Conservation (phyloP, 2,888 invertebrate genomes). For the Tetanocera ferruginea region DNA sequence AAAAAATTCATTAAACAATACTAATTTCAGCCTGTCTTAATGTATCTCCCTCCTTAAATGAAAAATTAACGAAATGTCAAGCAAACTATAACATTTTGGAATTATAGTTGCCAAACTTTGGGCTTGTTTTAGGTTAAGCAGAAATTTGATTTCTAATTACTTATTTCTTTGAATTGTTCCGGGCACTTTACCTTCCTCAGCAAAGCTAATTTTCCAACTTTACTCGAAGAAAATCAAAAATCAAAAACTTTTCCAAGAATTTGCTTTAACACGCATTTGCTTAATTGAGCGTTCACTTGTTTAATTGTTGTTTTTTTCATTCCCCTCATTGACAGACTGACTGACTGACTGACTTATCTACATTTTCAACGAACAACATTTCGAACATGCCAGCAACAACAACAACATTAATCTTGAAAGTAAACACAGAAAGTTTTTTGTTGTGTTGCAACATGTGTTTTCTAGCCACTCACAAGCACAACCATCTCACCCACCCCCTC, state of each 20-base stretch:
- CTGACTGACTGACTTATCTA: background rate
- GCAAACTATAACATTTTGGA: too few species aligned
- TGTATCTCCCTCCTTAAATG: too few species aligned
- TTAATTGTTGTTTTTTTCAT: background rate
- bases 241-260: background rate
- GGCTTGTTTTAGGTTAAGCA: too few species aligned
- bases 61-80: too few species aligned
- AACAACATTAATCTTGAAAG: background rate
- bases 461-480: background rate
- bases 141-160: too few species aligned
- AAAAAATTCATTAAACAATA: too few species aligned
- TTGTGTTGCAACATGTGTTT: slow-evolving; percentile 15
- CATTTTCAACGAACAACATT: background rate
- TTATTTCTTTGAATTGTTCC: too few species aligned
- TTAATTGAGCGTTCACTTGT: slow-evolving; percentile 15
- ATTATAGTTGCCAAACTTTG: too few species aligned
- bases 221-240: too few species aligned
- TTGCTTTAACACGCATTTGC: slow-evolving; percentile 12
- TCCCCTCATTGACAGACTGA: background rate
- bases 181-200: too few species aligned
- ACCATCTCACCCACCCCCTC: background rate
- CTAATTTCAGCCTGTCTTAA: too few species aligned
- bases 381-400: background rate
- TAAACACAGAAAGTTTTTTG: background rate
- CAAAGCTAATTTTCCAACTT: too few species aligned